phyloP scores from a whole-genome alignment of 2,797 vertebrate genomes.

The Melanotaenia pygmaea region DNA sequence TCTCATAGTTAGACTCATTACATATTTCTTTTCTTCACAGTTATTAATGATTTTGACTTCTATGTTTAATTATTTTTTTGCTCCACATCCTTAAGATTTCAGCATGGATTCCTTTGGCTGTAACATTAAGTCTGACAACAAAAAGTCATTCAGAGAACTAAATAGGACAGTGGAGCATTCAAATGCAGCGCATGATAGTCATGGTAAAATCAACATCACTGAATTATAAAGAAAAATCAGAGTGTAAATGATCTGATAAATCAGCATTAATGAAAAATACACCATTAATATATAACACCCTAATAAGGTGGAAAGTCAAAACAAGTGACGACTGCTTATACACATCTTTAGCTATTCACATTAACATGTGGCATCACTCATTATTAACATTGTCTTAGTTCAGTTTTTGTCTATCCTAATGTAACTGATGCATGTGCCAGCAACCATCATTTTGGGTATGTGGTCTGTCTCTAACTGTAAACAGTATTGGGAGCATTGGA shows the following conservation, averaged over 20 bases:
- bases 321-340: neutral
- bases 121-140: neutral
- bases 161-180: neutral
- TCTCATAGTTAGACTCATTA: neutral
- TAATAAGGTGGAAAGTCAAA: neutral
- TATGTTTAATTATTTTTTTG: neutral
- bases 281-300: neutral
- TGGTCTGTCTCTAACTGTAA: neutral
- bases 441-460: neutral
- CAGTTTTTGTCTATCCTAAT: neutral
- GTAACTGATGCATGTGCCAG: neutral
- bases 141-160: neutral
- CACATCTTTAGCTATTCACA: neutral
- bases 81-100: neutral
- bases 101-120: neutral
- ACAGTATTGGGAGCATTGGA: neutral
- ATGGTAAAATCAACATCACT: neutral
- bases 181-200: neutral
- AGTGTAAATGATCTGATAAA: neutral
- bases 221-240: too few species aligned
- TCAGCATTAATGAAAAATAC: neutral
- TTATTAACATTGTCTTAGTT: neutral
- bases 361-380: neutral
- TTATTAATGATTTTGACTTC: neutral
- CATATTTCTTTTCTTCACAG: neutral